A percentile compares a stretch with the other conserved stretches of the same genome.
Conservation (phyloP, 2,797 vertebrate species). For the Muscicapa striata region DNA sequence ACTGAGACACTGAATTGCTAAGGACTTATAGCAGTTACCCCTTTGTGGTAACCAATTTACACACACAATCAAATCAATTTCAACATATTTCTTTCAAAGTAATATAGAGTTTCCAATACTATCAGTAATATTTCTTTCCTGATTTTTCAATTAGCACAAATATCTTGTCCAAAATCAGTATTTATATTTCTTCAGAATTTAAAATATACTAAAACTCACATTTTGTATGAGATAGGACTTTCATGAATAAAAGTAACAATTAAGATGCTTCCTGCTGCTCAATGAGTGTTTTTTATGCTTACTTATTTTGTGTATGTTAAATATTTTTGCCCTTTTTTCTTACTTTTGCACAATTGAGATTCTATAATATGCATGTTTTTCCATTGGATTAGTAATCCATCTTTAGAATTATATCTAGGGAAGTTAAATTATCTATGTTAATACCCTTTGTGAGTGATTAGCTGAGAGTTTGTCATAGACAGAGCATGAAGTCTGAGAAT, state of each 20-base stretch:
- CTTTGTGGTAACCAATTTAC: constrained; percentile 26
- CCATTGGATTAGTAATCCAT: background rate
- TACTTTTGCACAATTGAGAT: background rate
- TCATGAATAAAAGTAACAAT: background rate
- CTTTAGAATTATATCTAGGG: background rate
- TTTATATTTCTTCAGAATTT: background rate
- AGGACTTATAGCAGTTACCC: background rate
- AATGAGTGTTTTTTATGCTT: accelerated
- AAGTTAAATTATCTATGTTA: background rate
- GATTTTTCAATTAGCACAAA: background rate
- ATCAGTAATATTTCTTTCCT: background rate
- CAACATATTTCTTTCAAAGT: background rate
- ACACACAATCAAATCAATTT: background rate
- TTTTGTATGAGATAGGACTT: background rate
- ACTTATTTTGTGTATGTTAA: accelerated
- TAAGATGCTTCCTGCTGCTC: accelerated
- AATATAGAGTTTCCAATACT: background rate
- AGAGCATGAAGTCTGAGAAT: background rate
- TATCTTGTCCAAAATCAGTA: background rate
- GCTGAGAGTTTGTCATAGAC: background rate
- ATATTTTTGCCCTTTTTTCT: background rate
- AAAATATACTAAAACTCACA: background rate
- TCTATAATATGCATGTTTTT: background rate
- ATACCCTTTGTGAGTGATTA: background rate
- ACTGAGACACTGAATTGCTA: constrained; percentile 10